A percentile compares a stretch with the other conserved stretches of the same genome.
phyloP scores from a whole-genome alignment of 2,888 invertebrate species.

The Agapetus fuscipes region DNA sequence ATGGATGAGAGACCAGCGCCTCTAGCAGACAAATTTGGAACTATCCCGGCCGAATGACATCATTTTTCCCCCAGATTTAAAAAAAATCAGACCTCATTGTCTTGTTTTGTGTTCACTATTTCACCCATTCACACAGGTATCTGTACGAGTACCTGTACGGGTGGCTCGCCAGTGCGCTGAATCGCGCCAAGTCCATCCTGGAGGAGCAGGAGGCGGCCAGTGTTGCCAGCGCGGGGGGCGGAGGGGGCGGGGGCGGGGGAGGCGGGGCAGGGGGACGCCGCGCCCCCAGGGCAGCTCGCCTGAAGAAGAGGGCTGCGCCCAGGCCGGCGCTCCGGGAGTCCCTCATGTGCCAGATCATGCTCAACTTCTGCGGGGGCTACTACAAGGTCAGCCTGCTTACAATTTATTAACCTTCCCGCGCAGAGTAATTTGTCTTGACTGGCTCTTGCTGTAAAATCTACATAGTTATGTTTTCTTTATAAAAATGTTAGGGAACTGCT shows the following conservation, averaged over 20 bases:
- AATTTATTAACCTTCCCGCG: no score
- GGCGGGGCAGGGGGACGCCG: constrained; percentile 31
- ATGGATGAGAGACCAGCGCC: no score
- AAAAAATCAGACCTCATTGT: no score
- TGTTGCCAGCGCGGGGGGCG: constrained; percentile 31
- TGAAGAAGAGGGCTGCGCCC: constrained; percentile 47
- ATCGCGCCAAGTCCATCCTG: constrained; percentile 78
- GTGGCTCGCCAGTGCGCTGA: constrained; percentile 85
- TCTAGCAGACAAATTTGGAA: no score
- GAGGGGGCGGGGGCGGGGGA: constrained; percentile 29
- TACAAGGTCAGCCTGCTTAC: constrained; percentile 82
- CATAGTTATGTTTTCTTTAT: constrained; percentile 2
- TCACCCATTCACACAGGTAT: no score
- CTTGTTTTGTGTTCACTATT: no score
- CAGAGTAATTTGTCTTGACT: background rate
- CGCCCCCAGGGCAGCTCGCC: constrained; percentile 39
- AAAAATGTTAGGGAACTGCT: no score
- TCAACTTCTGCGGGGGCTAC: constrained; percentile 91
- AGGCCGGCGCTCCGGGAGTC: constrained; percentile 76
- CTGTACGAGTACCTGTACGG: constrained; percentile 90
- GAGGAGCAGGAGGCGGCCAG: constrained; percentile 61
- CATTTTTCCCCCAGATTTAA: no score
- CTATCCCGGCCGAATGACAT: no score
- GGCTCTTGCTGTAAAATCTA: constrained; percentile 1
- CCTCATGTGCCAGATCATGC: constrained; percentile 81